These are phyloP conservation scores for Drosophila mayri DNA, from an alignment of 1,140 invertebrate genomes.

Conservation along the genomic window DNA sequence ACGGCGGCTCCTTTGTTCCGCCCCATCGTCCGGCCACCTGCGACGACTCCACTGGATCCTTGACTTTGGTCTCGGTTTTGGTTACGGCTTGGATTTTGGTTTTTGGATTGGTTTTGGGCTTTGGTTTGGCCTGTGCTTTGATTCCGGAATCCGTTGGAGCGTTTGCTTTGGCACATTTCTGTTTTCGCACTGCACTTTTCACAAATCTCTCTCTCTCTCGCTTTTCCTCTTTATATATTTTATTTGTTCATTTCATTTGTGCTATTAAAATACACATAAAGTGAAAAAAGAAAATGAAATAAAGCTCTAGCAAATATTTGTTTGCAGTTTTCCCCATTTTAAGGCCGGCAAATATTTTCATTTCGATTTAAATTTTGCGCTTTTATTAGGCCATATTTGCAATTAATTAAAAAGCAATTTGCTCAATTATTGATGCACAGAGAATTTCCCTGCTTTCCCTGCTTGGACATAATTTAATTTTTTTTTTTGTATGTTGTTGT, in stretches of 20 bases:
- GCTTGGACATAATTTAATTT: slow-evolving; percentile 19
- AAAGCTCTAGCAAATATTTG: slow-evolving; percentile 12
- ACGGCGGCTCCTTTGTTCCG: slow-evolving; percentile 61
- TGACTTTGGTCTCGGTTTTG: slow-evolving; percentile 33
- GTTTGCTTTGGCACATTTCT: slow-evolving; percentile 44
- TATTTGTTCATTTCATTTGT: slow-evolving; percentile 31
- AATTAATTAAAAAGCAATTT: slow-evolving; percentile 62
- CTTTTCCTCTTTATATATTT: slow-evolving; percentile 5
- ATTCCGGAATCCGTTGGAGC: slow-evolving; percentile 34
- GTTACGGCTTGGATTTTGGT: slow-evolving; percentile 20
- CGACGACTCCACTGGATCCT: slow-evolving; percentile 60
- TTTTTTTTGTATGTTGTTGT: not conserved
- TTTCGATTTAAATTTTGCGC: slow-evolving; percentile 23
- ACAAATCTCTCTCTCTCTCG: slow-evolving; percentile 20
- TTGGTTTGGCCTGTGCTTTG: slow-evolving; percentile 16
- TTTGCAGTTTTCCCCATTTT: not conserved
- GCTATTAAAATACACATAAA: slow-evolving; percentile 3
- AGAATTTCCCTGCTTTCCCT: not conserved
- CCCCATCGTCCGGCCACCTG: slow-evolving; percentile 51
- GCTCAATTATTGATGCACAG: slow-evolving; percentile 22
- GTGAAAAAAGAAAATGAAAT: slow-evolving; percentile 16
- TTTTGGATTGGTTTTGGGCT: slow-evolving; percentile 15
- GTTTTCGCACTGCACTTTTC: slow-evolving; percentile 46
- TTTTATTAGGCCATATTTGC: slow-evolving; percentile 51
- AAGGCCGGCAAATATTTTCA: slow-evolving; percentile 23